A percentile compares a stretch with the other conserved stretches of the same genome.
Evolutionary conservation across 2,888 invertebrate species (phyloP).

Genomic region (Zelleria hepariella): DNA sequence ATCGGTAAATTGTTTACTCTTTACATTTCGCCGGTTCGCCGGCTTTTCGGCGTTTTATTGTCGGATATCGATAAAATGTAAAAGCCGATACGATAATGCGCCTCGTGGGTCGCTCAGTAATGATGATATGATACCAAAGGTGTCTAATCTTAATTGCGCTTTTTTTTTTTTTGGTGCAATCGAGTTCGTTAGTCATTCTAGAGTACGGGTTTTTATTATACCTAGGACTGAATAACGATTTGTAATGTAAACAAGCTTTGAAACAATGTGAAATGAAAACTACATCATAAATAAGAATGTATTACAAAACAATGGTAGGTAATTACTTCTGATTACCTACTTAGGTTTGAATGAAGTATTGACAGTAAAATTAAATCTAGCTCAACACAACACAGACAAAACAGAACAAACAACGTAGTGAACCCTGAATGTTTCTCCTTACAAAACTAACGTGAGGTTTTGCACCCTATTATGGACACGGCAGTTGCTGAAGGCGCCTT

Average conservation of each 20-base stretch:
- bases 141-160: background rate
- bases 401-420: background rate
- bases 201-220: background rate
- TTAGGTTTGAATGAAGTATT: no score
- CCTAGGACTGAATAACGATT: background rate
- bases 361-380: no score
- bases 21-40: background rate
- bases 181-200: background rate
- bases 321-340: no score
- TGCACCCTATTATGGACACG: slow-evolving; percentile 25
- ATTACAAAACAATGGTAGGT: no score
- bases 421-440: background rate
- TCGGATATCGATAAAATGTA: background rate
- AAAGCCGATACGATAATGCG: background rate
- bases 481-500: slow-evolving; percentile 96
- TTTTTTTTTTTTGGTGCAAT: background rate
- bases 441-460: slow-evolving; percentile 3
- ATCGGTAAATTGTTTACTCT: background rate
- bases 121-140: background rate
- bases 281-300: no score
- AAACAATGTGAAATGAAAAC: no score
- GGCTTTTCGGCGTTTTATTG: background rate
- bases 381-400: background rate
- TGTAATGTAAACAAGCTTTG: background rate
- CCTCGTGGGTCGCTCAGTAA: background rate